A percentile compares a stretch with the other conserved stretches of the same genome.
Evolutionary conservation across 2,888 invertebrate genomes (phyloP).

Genomic region (Synanthedon formicaeformis): DNA sequence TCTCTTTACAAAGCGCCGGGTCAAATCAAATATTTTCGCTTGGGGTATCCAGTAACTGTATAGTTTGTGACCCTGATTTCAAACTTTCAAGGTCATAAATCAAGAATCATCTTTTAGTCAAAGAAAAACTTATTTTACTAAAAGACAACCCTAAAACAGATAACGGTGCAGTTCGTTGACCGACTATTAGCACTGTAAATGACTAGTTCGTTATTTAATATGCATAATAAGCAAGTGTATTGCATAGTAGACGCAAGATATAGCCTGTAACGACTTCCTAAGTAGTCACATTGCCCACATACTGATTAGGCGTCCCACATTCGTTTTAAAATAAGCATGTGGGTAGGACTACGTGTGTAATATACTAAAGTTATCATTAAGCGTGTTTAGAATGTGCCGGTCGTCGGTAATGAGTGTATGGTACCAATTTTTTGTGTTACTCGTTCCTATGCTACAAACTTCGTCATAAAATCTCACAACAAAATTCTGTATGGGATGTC

Average conservation of each 20-base stretch:
- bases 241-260: slow-evolving; percentile 9
- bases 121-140: no score
- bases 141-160: slow-evolving; percentile 9
- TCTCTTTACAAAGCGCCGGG: neutral
- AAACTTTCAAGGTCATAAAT: no score
- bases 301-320: slow-evolving; percentile 24
- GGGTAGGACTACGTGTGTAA: neutral
- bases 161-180: slow-evolving; percentile 48
- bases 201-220: slow-evolving; percentile 40
- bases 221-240: slow-evolving; percentile 24
- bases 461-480: no score
- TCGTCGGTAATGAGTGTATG: neutral
- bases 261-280: slow-evolving; percentile 31
- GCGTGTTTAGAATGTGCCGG: neutral
- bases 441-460: no score
- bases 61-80: no score
- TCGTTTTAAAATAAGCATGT: neutral
- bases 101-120: no score
- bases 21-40: no score
- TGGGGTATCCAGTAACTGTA: no score
- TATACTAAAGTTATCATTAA: neutral
- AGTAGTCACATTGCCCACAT: slow-evolving; percentile 37
- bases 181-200: slow-evolving; percentile 35
- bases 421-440: no score
- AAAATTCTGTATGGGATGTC: no score